Percentiles rank a stretch among this genome's conserved stretches.
phyloP scores from a whole-genome alignment of 2,797 vertebrate genomes.

The Lagodon rhomboides region DNA sequence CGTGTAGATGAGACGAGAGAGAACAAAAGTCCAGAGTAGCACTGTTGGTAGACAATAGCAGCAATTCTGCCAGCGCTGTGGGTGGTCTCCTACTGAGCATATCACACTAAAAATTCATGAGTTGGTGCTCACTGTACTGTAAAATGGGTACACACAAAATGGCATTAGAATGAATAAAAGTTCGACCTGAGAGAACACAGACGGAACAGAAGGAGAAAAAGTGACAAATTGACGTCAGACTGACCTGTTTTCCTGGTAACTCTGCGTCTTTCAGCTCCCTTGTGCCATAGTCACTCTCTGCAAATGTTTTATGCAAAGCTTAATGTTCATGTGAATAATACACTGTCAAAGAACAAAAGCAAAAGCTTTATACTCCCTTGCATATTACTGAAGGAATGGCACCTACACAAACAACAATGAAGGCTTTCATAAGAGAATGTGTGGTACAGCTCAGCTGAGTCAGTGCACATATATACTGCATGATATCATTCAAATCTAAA shows the following conservation, averaged over 20 bases:
- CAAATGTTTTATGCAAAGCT: slow-evolving; percentile 50
- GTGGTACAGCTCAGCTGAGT: background rate
- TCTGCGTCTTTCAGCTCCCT: slow-evolving; percentile 75
- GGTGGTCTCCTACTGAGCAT: slow-evolving; percentile 24
- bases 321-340: slow-evolving; percentile 6
- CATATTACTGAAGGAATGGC: background rate
- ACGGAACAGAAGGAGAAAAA: background rate
- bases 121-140: slow-evolving; percentile 5
- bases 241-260: slow-evolving; percentile 75
- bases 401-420: slow-evolving; percentile 11
- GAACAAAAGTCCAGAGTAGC: slow-evolving; percentile 22
- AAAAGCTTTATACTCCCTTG: slow-evolving; percentile 1
- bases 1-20: background rate
- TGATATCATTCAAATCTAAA: background rate
- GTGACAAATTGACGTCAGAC: slow-evolving; percentile 25
- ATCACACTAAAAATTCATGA: slow-evolving; percentile 32
- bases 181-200: background rate
- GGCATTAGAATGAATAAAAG: slow-evolving; percentile 1
- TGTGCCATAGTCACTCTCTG: slow-evolving; percentile 79
- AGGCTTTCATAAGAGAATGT: slow-evolving; percentile 5
- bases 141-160: slow-evolving; percentile 8
- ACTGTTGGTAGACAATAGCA: slow-evolving; percentile 26
- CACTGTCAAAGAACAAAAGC: background rate
- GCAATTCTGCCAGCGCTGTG: slow-evolving; percentile 18
- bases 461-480: background rate